phyloP scores from a whole-genome alignment of 2,797 vertebrate species.

The Coccyzus lansbergi region DNA sequence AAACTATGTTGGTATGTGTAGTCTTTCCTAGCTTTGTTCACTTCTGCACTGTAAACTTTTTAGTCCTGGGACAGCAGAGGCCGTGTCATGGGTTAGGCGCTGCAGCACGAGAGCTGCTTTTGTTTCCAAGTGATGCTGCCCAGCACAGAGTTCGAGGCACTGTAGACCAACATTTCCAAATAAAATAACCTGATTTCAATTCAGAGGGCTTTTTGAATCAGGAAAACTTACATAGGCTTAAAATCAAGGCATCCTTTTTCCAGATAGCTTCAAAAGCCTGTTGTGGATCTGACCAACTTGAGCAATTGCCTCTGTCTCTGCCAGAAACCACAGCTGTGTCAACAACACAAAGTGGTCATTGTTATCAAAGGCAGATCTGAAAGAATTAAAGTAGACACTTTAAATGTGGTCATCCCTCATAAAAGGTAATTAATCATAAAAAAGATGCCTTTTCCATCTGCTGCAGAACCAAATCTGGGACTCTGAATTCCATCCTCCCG shows the following conservation, averaged over 20 bases:
- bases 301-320: slow-evolving; percentile 24
- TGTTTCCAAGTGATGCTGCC: not conserved
- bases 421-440: slow-evolving; percentile 48
- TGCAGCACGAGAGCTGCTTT: not conserved
- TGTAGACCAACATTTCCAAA: not conserved
- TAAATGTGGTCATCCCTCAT: slow-evolving; percentile 43
- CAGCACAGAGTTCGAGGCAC: not conserved
- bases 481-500: not conserved
- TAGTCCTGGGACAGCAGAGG: not conserved
- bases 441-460: not conserved
- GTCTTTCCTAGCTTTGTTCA: not conserved
- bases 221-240: not conserved
- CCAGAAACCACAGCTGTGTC: slow-evolving; percentile 68
- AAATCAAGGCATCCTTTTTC: slow-evolving; percentile 1
- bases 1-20: not conserved
- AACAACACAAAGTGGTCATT: slow-evolving; percentile 35
- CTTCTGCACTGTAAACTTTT: not conserved
- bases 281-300: slow-evolving; percentile 15
- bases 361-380: slow-evolving; percentile 58
- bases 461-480: not conserved
- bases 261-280: slow-evolving; percentile 9
- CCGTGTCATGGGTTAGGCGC: accelerated
- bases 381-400: slow-evolving; percentile 37
- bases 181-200: not conserved
- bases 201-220: not conserved